Evolutionary conservation across 2,888 invertebrate species (phyloP).

Genomic region (Lasioglossum morio): DNA sequence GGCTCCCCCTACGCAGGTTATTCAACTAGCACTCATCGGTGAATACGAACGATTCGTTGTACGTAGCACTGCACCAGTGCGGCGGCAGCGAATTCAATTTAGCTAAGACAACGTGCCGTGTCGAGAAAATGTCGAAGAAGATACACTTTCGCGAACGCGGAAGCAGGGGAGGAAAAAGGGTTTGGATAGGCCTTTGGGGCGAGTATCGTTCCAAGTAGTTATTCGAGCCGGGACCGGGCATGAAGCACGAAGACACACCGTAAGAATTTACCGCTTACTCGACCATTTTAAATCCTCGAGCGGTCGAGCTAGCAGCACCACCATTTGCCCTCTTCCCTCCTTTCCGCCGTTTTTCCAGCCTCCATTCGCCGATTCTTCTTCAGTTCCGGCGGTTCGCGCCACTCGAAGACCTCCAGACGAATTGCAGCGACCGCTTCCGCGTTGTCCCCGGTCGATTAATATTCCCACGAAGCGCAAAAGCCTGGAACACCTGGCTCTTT

Average conservation of each 20-base stretch:
- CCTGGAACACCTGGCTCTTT: conserved; percentile 49
- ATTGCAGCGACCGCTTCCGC: conserved; percentile 38
- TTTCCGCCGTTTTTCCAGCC: conserved; percentile 35
- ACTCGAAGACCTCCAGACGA: conserved; percentile 55
- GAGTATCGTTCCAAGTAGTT: conserved; percentile 63
- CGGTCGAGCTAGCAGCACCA: conserved; percentile 64
- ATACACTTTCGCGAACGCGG: conserved; percentile 50
- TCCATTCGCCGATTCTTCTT: conserved; percentile 33
- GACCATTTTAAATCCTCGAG: conserved; percentile 74
- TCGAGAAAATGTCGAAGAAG: conserved; percentile 69
- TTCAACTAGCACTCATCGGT: not conserved
- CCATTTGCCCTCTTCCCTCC: conserved; percentile 53
- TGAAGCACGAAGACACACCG: conserved; percentile 65
- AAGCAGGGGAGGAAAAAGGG: conserved; percentile 17
- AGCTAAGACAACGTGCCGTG: conserved; percentile 43
- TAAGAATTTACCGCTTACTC: conserved; percentile 77
- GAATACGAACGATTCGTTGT: not conserved
- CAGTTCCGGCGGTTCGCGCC: conserved; percentile 27
- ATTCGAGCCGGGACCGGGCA: conserved; percentile 50
- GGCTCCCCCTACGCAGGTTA: not conserved
- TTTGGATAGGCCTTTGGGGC: conserved; percentile 16
- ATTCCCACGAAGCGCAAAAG: conserved; percentile 65
- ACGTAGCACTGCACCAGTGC: not conserved
- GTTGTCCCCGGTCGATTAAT: conserved; percentile 70
- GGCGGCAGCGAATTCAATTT: conserved; percentile 56